phyloP scores from a whole-genome alignment of 2,113 vertebrate genomes.

The Tachuris rubrigastra region DNA sequence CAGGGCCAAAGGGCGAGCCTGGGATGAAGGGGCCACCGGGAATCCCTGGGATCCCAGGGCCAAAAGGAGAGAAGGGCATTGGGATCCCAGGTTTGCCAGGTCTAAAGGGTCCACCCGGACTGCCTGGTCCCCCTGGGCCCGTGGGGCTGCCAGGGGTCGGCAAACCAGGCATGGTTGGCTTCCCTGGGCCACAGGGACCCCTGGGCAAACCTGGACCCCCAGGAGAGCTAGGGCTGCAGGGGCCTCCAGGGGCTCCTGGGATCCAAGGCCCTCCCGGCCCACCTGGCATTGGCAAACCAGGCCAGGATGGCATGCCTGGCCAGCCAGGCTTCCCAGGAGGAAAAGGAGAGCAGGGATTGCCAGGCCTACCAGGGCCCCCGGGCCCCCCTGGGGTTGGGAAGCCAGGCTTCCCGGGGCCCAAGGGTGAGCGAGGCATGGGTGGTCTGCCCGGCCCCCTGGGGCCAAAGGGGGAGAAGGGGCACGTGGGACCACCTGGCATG shows the following conservation, averaged over 20 bases:
- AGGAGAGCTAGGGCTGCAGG: slow-evolving; percentile 83
- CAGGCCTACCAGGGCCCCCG: slow-evolving; percentile 85
- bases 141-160: slow-evolving; percentile 89
- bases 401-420: slow-evolving; percentile 88
- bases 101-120: slow-evolving; percentile 87
- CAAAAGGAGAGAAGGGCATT: slow-evolving; percentile 92
- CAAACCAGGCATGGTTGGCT: slow-evolving; percentile 89
- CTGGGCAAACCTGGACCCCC: slow-evolving; percentile 86
- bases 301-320: slow-evolving; percentile 88
- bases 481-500: slow-evolving; percentile 82
- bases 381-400: slow-evolving; percentile 89
- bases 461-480: slow-evolving; percentile 88
- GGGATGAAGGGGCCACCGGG: slow-evolving; percentile 92
- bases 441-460: slow-evolving; percentile 85
- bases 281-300: slow-evolving; percentile 89
- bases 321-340: slow-evolving; percentile 87
- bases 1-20: slow-evolving; percentile 87
- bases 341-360: slow-evolving; percentile 90
- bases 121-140: slow-evolving; percentile 84
- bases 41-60: slow-evolving; percentile 86
- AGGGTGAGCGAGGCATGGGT: slow-evolving; percentile 86
- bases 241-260: slow-evolving; percentile 81
- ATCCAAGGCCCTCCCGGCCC: slow-evolving; percentile 85
- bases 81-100: slow-evolving; percentile 89
- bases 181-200: slow-evolving; percentile 87